Evolutionary conservation across 2,888 invertebrate genomes (phyloP).

Genomic region (Branchinecta sandiegonensis): DNA sequence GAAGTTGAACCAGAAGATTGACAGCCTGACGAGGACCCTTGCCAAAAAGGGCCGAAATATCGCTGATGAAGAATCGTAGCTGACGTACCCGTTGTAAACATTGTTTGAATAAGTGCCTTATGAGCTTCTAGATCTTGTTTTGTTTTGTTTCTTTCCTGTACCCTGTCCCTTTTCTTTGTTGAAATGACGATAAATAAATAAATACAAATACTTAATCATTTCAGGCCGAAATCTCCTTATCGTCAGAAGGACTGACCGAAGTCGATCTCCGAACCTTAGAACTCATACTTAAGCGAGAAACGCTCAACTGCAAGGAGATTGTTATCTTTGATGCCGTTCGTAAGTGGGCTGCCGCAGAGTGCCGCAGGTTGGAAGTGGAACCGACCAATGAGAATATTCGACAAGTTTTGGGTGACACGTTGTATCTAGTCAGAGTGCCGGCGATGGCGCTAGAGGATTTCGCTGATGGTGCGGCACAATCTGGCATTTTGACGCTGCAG

Average conservation of each 20-base stretch:
- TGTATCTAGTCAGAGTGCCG: constrained; percentile 78
- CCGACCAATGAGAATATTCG: constrained; percentile 63
- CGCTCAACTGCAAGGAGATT: constrained; percentile 85
- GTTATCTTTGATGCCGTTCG: constrained; percentile 66
- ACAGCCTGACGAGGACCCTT: too few species aligned
- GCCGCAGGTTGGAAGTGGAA: constrained; percentile 51
- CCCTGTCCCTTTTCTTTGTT: neutral
- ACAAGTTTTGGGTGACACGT: constrained; percentile 52
- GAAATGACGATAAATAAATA: neutral
- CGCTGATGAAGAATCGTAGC: too few species aligned
- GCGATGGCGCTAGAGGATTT: constrained; percentile 88
- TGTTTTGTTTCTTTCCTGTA: neutral
- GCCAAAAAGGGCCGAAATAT: too few species aligned
- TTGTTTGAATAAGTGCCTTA: too few species aligned
- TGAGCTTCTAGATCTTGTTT: neutral
- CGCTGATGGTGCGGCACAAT: constrained; percentile 86
- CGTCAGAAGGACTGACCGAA: constrained; percentile 88
- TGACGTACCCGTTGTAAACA: too few species aligned
- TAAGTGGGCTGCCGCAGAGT: constrained; percentile 86
- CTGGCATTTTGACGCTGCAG: constrained; percentile 74
- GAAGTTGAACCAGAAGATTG: too few species aligned
- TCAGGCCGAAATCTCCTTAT: constrained; percentile 88
- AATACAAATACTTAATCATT: constrained; percentile 28
- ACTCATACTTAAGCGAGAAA: constrained; percentile 78
- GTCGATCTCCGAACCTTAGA: constrained; percentile 85